These are phyloP conservation scores for Pseudomyrmex dendroicus DNA, from an alignment of 1,140 invertebrate species.

Conservation along the genomic window DNA sequence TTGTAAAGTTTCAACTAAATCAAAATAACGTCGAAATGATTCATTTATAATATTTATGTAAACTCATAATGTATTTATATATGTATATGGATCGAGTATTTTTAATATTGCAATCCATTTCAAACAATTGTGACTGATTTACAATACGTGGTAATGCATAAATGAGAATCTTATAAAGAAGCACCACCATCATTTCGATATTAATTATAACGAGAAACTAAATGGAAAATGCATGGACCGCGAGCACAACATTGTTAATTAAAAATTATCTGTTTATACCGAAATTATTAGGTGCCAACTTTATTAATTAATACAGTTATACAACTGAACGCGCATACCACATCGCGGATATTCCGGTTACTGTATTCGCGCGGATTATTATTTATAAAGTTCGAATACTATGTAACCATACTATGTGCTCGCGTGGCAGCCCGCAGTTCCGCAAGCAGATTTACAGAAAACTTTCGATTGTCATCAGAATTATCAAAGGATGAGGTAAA, in stretches of 20 bases:
- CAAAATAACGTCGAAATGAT: too few relatives aligned
- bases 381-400: constrained; percentile 23
- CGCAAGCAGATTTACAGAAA: constrained; percentile 17
- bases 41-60: too few relatives aligned
- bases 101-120: not conserved
- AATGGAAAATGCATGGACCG: constrained; percentile 1
- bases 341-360: constrained; percentile 1
- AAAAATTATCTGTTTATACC: constrained; percentile 27
- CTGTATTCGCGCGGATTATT: not conserved
- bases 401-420: not conserved
- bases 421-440: not conserved
- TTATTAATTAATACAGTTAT: constrained; percentile 44
- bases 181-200: not conserved
- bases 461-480: constrained; percentile 11
- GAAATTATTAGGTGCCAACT: constrained; percentile 38
- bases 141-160: not conserved
- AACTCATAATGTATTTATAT: not conserved
- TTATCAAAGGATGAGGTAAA: constrained; percentile 14
- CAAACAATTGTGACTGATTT: not conserved
- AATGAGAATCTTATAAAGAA: constrained; percentile 11
- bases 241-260: constrained; percentile 12
- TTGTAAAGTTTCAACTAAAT: not conserved
- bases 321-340: constrained; percentile 16
- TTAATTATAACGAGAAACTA: constrained; percentile 41
- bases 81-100: not conserved